Conservation (phyloP, 2,888 invertebrate genomes). For the Dicyrtoma fusca region DNA sequence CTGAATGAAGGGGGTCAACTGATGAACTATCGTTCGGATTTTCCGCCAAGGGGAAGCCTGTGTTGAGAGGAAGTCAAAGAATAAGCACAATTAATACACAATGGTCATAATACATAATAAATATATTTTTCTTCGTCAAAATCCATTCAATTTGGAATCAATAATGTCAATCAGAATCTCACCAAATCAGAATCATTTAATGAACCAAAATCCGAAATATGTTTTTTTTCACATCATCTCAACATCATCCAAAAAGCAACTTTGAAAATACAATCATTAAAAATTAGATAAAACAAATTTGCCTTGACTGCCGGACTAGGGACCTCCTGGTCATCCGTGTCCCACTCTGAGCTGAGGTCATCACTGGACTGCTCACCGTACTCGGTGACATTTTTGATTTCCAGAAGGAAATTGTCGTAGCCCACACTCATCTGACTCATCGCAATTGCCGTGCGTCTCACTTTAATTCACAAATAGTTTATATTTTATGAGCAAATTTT, state of each 20-base stretch:
- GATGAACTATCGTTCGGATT: conserved; percentile 82
- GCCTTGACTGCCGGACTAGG: conserved; percentile 11
- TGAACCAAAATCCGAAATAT: too few relatives aligned
- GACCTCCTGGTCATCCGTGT: conserved; percentile 67
- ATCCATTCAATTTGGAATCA: too few relatives aligned
- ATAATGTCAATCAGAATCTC: too few relatives aligned
- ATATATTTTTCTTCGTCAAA: too few relatives aligned
- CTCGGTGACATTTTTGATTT: conserved; percentile 61
- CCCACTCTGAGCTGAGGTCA: conserved; percentile 90
- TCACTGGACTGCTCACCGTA: conserved; percentile 85
- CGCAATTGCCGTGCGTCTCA: conserved; percentile 11
- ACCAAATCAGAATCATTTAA: too few relatives aligned
- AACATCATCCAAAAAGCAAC: too few relatives aligned
- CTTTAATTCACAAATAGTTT: conserved; percentile 22
- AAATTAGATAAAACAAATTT: neutral
- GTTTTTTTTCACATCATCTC: too few relatives aligned
- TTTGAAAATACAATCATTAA: too few relatives aligned
- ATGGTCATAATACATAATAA: too few relatives aligned
- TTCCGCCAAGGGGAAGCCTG: conserved; percentile 94
- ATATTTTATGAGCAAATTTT: neutral
- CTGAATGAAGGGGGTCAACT: conserved; percentile 96
- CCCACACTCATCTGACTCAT: conserved; percentile 45
- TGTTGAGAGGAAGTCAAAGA: too few relatives aligned
- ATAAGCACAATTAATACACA: too few relatives aligned
- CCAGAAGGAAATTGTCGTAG: conserved; percentile 52